Evolutionary conservation across 2,888 invertebrate species (phyloP), one percentile per base, ranked within the genome.

Genomic region (Lasioglossum leucozonium): DNA sequence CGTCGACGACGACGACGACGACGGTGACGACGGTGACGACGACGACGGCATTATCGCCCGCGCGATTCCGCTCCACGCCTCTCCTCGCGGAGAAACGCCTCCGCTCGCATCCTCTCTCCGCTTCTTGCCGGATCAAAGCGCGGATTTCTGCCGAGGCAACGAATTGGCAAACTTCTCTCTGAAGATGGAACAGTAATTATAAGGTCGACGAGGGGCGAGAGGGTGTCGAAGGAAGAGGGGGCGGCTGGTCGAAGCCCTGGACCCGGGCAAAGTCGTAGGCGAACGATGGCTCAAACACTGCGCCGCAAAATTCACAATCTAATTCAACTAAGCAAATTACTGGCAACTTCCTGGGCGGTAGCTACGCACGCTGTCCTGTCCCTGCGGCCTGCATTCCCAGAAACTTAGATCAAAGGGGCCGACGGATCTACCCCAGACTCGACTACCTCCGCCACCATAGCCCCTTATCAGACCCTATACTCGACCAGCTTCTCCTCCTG

Each of bases 321-420:
- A 93, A 93, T 93, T 92, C 92, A 93, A 93, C 93, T 93, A 92
- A 92, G 92, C 92, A 93, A 93, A 93, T 93, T 93, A 92, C 92
- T 87, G 82, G 82, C 87, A 93, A 93, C 90, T 93, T 93, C 91
- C 90, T 87, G 86, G 89, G 84, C 85, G 87, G 87, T 83, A 85
- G 88, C 88, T 87, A 91, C 91, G 92, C 92, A 89, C 84, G 87
- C 89, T 90, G 92, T 90, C 89, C 91, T 90, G 92, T 90, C 89
- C 91, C 88, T 91, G 88, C 88, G 86, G 88, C 92, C 91, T 88
- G 91, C 92, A 93, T 93, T 92, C 89, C 91, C 90, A 90, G 90
- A 91, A 93, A 93, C 93, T 93, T 93, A 91, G 93, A 93, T 93
- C 93, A 93, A 93, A 93, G 93, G 89, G 85, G 79, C 79, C 77